Evolutionary conservation across 2,797 vertebrate genomes (phyloP).

Genomic region (Hozukius guyotensis): DNA sequence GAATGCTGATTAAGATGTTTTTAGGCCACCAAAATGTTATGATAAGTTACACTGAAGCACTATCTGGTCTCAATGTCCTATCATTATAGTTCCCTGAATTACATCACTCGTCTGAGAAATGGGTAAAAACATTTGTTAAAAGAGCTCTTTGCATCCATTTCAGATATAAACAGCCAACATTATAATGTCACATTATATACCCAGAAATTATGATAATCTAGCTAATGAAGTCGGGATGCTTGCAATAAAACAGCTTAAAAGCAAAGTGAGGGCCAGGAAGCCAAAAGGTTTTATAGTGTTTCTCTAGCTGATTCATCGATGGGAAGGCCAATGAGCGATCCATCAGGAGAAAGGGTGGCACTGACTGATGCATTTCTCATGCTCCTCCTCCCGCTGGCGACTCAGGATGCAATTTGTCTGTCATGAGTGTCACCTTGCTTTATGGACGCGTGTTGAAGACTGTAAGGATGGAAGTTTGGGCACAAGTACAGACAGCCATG

Average conservation of each 20-base stretch:
- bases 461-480: slow-evolving; percentile 52
- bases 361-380: slow-evolving; percentile 69
- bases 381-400: slow-evolving; percentile 50
- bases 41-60: too few species aligned
- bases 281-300: slow-evolving; percentile 62
- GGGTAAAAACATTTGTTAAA: slow-evolving; percentile 30
- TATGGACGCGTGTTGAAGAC: slow-evolving; percentile 63
- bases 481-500: slow-evolving; percentile 38
- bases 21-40: too few species aligned
- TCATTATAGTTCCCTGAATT: slow-evolving; percentile 42
- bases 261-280: slow-evolving; percentile 19
- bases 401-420: slow-evolving; percentile 72
- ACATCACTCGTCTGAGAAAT: slow-evolving; percentile 17
- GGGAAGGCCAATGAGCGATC: slow-evolving; percentile 59
- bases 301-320: slow-evolving; percentile 53
- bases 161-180: slow-evolving; percentile 36
- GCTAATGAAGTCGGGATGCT: slow-evolving; percentile 26
- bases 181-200: slow-evolving; percentile 33
- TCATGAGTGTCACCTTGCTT: slow-evolving; percentile 61
- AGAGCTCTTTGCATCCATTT: slow-evolving; percentile 27
- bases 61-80: slow-evolving; percentile 16
- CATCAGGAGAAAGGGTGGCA: slow-evolving; percentile 55
- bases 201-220: slow-evolving; percentile 41
- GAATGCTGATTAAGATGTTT: too few species aligned
- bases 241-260: slow-evolving; percentile 40